Percentiles rank a stretch among this genome's conserved stretches.
Evolutionary conservation across 2,888 invertebrate genomes (phyloP).

Genomic region (Nemotelus pantherinus): DNA sequence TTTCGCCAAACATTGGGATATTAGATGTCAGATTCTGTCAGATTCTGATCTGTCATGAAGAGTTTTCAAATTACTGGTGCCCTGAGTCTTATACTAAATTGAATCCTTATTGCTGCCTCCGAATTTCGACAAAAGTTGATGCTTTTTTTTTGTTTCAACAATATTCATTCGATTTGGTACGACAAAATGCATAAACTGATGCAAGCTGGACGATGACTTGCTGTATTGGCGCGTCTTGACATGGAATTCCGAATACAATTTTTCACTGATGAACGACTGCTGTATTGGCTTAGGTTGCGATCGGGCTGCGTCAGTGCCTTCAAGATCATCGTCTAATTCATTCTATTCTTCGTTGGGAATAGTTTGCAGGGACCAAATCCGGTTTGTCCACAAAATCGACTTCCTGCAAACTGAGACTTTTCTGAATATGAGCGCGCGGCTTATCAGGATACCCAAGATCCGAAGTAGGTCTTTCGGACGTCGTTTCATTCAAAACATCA

Average conservation of each 20-base stretch:
- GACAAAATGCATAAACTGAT: slow-evolving; percentile 63
- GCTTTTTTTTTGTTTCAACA: slow-evolving; percentile 66
- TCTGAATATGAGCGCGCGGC: slow-evolving; percentile 57
- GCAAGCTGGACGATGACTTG: slow-evolving; percentile 72
- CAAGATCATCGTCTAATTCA: slow-evolving; percentile 22
- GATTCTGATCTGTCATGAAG: no score
- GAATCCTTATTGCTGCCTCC: slow-evolving; percentile 15
- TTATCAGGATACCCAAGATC: slow-evolving; percentile 57
- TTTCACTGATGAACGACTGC: slow-evolving; percentile 73
- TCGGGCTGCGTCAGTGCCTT: slow-evolving; percentile 12
- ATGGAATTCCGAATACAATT: slow-evolving; percentile 76
- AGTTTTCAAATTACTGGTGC: no score
- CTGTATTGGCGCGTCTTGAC: slow-evolving; percentile 75
- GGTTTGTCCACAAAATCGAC: slow-evolving; percentile 61
- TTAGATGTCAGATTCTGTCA: no score
- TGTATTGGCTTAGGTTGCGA: neutral
- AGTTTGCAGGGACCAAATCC: slow-evolving; percentile 56
- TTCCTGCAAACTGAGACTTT: slow-evolving; percentile 63
- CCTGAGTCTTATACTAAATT: neutral
- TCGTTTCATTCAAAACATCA: slow-evolving; percentile 54
- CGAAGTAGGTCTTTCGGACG: slow-evolving; percentile 46
- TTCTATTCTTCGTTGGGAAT: slow-evolving; percentile 20
- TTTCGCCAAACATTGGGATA: no score
- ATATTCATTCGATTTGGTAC: slow-evolving; percentile 67
- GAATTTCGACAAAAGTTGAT: slow-evolving; percentile 48